A percentile compares a stretch with the other conserved stretches of the same genome.
Conservation (phyloP, 2,113 vertebrate species). For the Stegostoma tigrinum region DNA sequence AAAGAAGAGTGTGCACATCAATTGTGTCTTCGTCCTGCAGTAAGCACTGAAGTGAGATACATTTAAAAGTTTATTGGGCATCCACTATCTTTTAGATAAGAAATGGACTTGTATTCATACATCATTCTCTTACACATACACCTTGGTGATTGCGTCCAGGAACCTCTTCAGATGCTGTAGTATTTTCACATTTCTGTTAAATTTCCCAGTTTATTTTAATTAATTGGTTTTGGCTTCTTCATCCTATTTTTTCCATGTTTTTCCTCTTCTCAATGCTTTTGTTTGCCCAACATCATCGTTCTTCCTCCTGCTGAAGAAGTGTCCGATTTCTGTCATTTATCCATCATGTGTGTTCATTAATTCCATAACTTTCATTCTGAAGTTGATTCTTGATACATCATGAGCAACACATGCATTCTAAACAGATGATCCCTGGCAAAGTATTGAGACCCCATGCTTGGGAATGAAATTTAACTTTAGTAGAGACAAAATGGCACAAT, state of each 20-base stretch:
- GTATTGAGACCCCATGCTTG: neutral
- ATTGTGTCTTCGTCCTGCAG: neutral
- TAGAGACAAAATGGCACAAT: too few species aligned
- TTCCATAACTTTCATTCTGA: neutral
- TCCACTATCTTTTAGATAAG: neutral
- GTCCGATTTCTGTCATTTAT: neutral
- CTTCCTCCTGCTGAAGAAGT: neutral
- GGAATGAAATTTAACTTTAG: neutral
- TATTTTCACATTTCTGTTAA: neutral
- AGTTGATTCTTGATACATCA: too few species aligned
- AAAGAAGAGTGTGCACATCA: neutral
- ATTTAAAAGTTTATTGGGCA: neutral
- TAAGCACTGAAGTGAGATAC: neutral
- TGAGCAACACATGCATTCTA: neutral
- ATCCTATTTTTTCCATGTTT: neutral
- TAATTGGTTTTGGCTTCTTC: neutral
- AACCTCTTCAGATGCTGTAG: neutral
- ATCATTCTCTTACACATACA: neutral
- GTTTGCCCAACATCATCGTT: neutral
- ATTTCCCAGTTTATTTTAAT: neutral
- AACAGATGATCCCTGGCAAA: neutral
- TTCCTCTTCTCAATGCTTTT: neutral
- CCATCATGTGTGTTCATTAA: neutral
- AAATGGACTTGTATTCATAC: neutral
- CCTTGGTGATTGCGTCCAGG: neutral